Evolutionary conservation across 2,888 invertebrate species (phyloP).

Genomic region (Parnassius smintheus): DNA sequence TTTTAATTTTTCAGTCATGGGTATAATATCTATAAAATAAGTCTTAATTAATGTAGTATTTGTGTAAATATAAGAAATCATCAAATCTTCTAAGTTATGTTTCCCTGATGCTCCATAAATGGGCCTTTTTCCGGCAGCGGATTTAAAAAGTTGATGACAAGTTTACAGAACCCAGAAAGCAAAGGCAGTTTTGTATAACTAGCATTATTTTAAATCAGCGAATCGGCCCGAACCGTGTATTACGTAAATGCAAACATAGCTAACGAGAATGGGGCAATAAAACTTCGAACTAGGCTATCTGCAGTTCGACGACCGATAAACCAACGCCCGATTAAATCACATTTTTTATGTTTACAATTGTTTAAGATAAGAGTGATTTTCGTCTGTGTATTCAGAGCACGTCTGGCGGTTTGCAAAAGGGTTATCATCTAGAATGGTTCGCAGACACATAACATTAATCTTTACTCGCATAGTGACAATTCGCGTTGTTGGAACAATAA

Average conservation of each 20-base stretch:
- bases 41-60: too few relatives aligned
- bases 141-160: too few relatives aligned
- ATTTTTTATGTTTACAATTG: constrained; percentile 29
- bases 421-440: constrained; percentile 9
- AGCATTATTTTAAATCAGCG: too few relatives aligned
- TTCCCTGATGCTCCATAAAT: too few relatives aligned
- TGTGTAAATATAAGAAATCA: too few relatives aligned
- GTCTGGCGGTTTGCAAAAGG: constrained; percentile 20
- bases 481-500: too few relatives aligned
- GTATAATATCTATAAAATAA: too few relatives aligned
- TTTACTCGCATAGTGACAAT: background rate
- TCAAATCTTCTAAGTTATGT: too few relatives aligned
- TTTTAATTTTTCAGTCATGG: too few relatives aligned
- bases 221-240: background rate
- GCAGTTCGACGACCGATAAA: constrained; percentile 44
- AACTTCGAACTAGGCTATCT: constrained; percentile 34
- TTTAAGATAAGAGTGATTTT: constrained; percentile 22
- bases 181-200: too few relatives aligned
- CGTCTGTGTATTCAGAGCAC: constrained; percentile 8
- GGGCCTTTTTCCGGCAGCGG: too few relatives aligned
- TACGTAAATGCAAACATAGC: constrained; percentile 21
- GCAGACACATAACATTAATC: background rate
- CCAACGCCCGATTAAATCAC: constrained; percentile 28
- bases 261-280: constrained; percentile 24
- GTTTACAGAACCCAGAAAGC: too few relatives aligned